Conservation (phyloP, 2,888 invertebrate species). For the Ennomos quercinarius region DNA sequence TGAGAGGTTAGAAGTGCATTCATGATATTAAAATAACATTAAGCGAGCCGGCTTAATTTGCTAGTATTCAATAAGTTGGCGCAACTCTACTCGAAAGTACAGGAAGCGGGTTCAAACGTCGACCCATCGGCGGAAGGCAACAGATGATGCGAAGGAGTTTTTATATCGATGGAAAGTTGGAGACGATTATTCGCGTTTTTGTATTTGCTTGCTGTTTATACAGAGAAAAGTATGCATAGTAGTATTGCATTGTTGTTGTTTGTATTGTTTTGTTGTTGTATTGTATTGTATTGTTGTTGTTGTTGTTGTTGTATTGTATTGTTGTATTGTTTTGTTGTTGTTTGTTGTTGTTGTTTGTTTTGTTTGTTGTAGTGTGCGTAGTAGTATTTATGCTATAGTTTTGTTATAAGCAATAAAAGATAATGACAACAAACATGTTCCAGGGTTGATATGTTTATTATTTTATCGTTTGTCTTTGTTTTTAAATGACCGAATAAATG, state of each 20-base stretch:
- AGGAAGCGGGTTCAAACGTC: constrained; percentile 32
- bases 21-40: neutral
- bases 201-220: constrained; percentile 13
- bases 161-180: constrained; percentile 26
- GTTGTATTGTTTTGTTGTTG: no score
- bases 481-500: no score
- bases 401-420: neutral
- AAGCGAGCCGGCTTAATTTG: constrained; percentile 4
- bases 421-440: no score
- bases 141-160: constrained; percentile 23
- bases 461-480: no score
- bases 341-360: no score
- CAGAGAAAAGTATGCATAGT: constrained; percentile 9
- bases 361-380: no score
- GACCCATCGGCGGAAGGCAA: constrained; percentile 33
- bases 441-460: no score
- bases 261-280: no score
- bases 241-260: no score
- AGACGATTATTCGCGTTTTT: constrained; percentile 22
- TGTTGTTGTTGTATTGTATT: no score
- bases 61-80: neutral
- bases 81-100: constrained; percentile 22
- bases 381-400: constrained; percentile 4
- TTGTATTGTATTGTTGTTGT: no score
- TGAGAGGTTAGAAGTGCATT: no score